Percentiles rank a stretch among this genome's conserved stretches.
Evolutionary conservation across 1,140 invertebrate species (phyloP).

Genomic region (Drosophila saltans): DNA sequence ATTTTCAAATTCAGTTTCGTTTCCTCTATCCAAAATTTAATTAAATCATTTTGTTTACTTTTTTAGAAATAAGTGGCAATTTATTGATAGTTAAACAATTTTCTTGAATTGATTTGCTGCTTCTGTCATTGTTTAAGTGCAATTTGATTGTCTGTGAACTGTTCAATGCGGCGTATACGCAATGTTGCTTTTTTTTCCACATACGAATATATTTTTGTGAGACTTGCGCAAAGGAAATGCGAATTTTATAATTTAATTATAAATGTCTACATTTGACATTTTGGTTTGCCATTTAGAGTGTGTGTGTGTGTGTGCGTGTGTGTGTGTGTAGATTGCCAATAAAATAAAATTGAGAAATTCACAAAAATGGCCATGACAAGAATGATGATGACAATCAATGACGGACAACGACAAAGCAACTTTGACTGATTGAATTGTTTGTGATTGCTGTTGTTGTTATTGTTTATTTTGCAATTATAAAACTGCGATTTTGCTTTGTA

Average conservation of each 20-base stretch:
- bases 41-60: too few relatives aligned
- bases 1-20: too few relatives aligned
- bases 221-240: slow-evolving; percentile 55
- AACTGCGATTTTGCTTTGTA: slow-evolving; percentile 63
- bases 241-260: slow-evolving; percentile 71
- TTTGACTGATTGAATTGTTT: slow-evolving; percentile 64
- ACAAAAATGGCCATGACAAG: slow-evolving; percentile 44
- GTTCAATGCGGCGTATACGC: slow-evolving; percentile 59
- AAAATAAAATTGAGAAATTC: slow-evolving; percentile 25
- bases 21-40: too few relatives aligned
- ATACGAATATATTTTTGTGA: slow-evolving; percentile 19
- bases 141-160: slow-evolving; percentile 34
- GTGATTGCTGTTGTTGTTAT: slow-evolving; percentile 21
- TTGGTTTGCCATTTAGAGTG: slow-evolving; percentile 2
- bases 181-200: slow-evolving; percentile 43
- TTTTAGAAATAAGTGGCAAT: too few relatives aligned
- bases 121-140: slow-evolving; percentile 37
- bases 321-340: slow-evolving; percentile 42
- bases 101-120: slow-evolving; percentile 2
- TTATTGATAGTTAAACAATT: background rate
- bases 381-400: slow-evolving; percentile 1
- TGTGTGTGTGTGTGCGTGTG: background rate
- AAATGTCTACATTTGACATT: slow-evolving; percentile 38
- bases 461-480: slow-evolving; percentile 62
- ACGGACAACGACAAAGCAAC: slow-evolving; percentile 24